Percentiles rank a stretch among this genome's conserved stretches.
Conservation (phyloP, 2,113 vertebrate genomes). For the Coreoperca whiteheadi region DNA sequence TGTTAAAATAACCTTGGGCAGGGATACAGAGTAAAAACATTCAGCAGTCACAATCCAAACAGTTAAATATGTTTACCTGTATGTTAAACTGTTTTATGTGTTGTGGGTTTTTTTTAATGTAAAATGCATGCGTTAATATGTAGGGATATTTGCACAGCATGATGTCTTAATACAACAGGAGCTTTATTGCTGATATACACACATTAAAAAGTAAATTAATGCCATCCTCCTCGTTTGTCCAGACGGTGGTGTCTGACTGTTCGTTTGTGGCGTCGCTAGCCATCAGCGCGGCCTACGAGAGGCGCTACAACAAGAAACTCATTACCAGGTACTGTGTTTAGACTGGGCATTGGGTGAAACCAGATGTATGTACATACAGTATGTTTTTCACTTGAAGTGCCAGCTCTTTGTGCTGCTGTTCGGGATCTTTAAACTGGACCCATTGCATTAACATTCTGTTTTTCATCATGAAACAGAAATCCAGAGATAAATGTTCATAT, state of each 20-base stretch:
- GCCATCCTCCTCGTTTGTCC: constrained; percentile 12
- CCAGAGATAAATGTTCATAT: not conserved
- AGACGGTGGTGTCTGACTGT: constrained; percentile 99
- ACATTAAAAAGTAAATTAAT: not conserved
- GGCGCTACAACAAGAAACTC: constrained; percentile 96
- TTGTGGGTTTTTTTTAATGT: too few species aligned
- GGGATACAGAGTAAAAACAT: not conserved
- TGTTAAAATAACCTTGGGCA: not conserved
- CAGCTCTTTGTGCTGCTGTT: not conserved
- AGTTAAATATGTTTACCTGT: not conserved
- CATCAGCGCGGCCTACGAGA: constrained; percentile 98
- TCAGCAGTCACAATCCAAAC: not conserved
- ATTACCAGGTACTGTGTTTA: constrained; percentile 91
- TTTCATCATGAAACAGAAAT: not conserved
- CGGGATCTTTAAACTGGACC: not conserved
- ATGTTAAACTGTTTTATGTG: too few species aligned
- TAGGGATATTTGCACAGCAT: not conserved
- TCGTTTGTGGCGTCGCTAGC: constrained; percentile 97
- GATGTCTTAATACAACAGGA: not conserved
- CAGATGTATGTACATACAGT: not conserved
- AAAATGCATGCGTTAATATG: not conserved
- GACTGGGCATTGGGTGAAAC: not conserved
- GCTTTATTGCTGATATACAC: not conserved
- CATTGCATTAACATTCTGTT: not conserved
- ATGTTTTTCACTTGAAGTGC: not conserved